Evolutionary conservation across 37 sponge, comb jelly and placozoan genomes (phyloP).

Genomic region (Halichondria panicea): DNA sequence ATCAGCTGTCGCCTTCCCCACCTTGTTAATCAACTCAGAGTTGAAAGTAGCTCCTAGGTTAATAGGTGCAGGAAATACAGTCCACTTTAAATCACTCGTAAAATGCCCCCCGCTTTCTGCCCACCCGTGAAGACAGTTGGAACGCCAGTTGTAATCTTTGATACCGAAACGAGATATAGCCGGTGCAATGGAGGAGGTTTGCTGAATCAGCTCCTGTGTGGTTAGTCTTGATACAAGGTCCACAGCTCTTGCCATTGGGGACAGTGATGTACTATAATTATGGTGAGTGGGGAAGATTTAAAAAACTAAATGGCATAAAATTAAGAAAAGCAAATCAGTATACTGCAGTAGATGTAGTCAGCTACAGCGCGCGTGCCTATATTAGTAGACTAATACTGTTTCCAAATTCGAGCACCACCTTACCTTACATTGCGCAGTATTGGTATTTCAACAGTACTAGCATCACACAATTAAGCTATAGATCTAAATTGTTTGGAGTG

Average conservation of each 20-base stretch:
- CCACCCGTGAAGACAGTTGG: slow-evolving; percentile 86
- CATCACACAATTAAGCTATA: no score
- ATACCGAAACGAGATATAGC: slow-evolving; percentile 71
- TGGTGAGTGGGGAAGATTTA: no score
- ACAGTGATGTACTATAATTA: no score
- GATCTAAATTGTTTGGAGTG: no score
- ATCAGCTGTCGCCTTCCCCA: slow-evolving; percentile 47
- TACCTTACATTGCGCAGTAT: no score
- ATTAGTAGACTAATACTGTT: no score
- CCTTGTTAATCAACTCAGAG: slow-evolving; percentile 26
- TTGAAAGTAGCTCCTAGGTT: slow-evolving; percentile 73
- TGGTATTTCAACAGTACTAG: no score
- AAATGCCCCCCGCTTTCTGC: slow-evolving; percentile 59
- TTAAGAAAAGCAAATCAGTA: no score
- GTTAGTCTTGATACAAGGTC: slow-evolving; percentile 65
- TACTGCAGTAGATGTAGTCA: no score
- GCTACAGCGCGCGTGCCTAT: no score
- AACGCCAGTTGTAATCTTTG: slow-evolving; percentile 83
- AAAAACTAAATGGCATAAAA: no score
- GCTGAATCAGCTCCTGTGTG: slow-evolving; percentile 47
- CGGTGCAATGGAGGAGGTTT: slow-evolving; percentile 77
- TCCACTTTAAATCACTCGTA: slow-evolving; percentile 50
- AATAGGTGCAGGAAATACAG: slow-evolving; percentile 83
- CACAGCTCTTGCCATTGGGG: slow-evolving; percentile 47
- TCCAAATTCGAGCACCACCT: no score